Percentiles rank a stretch among this genome's conserved stretches.
Evolutionary conservation across 2,888 invertebrate species (phyloP).

Genomic region (Eupithecia vulgata): DNA sequence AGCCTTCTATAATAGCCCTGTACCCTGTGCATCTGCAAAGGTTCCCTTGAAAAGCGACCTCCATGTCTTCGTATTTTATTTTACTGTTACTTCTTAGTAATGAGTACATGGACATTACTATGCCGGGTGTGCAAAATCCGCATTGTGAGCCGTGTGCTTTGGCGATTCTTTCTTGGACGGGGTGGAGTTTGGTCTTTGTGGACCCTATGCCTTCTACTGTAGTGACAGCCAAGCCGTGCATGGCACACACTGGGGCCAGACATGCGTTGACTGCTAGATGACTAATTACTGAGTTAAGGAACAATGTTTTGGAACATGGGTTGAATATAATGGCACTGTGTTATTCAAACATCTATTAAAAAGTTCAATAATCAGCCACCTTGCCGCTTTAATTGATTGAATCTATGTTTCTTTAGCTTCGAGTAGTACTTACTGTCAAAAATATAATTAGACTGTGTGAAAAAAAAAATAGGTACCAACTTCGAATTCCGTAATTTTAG

Average conservation of each 20-base stretch:
- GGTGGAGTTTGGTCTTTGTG: slow-evolving; percentile 88
- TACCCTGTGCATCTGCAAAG: slow-evolving; percentile 95
- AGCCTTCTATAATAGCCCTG: slow-evolving; percentile 93
- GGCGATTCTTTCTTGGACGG: slow-evolving; percentile 92
- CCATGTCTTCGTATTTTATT: slow-evolving; percentile 85
- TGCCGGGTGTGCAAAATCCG: slow-evolving; percentile 95
- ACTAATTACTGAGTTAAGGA: slow-evolving; percentile 66
- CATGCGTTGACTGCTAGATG: slow-evolving; percentile 93
- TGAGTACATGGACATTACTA: slow-evolving; percentile 96
- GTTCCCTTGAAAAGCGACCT: slow-evolving; percentile 89
- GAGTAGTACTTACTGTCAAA: neutral
- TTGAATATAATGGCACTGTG: neutral
- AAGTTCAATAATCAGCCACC: neutral
- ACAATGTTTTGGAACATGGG: slow-evolving; percentile 16
- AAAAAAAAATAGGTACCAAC: too few relatives aligned
- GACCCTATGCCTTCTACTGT: slow-evolving; percentile 95
- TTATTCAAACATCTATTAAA: neutral
- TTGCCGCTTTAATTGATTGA: neutral
- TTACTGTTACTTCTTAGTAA: slow-evolving; percentile 85
- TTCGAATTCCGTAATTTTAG: too few relatives aligned
- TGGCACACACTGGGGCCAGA: slow-evolving; percentile 90
- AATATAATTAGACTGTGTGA: too few relatives aligned
- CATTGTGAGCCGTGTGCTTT: slow-evolving; percentile 95
- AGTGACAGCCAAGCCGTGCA: slow-evolving; percentile 92
- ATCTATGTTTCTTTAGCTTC: neutral